Conservation (phyloP, 2,888 invertebrate species). For the Alentia gelatinosa region DNA sequence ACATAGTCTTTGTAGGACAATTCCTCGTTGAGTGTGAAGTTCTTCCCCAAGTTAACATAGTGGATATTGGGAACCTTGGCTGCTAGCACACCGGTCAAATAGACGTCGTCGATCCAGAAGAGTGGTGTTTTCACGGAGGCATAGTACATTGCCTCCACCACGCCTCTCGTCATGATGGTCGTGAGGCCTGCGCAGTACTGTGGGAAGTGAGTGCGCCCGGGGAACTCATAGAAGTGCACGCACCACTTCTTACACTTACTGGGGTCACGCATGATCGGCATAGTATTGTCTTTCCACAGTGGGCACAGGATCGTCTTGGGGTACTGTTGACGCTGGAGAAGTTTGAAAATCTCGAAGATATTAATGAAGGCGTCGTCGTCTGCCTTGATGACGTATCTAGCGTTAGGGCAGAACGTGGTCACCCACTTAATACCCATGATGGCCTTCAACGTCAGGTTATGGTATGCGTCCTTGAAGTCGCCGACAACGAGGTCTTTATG, state of each 20-base stretch:
- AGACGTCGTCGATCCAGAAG: slow-evolving; percentile 77
- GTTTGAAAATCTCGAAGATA: slow-evolving; percentile 62
- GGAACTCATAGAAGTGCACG: slow-evolving; percentile 63
- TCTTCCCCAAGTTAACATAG: slow-evolving; percentile 85
- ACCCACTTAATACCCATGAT: slow-evolving; percentile 70
- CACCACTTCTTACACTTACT: slow-evolving; percentile 65
- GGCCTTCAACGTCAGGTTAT: slow-evolving; percentile 69
- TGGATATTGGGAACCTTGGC: slow-evolving; percentile 67
- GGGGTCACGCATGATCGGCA: slow-evolving; percentile 66
- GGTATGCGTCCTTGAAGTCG: slow-evolving; percentile 68
- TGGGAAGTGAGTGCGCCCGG: slow-evolving; percentile 66
- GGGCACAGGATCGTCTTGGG: slow-evolving; percentile 59
- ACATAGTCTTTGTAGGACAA: slow-evolving; percentile 30
- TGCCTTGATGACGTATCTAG: slow-evolving; percentile 66
- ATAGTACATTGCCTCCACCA: slow-evolving; percentile 70
- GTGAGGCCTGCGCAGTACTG: slow-evolving; percentile 75
- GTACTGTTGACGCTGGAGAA: slow-evolving; percentile 30
- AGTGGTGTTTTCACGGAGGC: slow-evolving; percentile 68
- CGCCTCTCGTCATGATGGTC: slow-evolving; percentile 68
- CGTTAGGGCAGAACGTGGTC: slow-evolving; percentile 65
- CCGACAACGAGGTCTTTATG: slow-evolving; percentile 58
- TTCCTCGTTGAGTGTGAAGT: slow-evolving; percentile 88
- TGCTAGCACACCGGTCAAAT: slow-evolving; percentile 72
- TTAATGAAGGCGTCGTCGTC: slow-evolving; percentile 70
- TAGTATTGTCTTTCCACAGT: slow-evolving; percentile 65